Base-by-base conservation (phyloP, 92 coral and sea anemone genomes). In the Bergia puertoricense region DNA sequence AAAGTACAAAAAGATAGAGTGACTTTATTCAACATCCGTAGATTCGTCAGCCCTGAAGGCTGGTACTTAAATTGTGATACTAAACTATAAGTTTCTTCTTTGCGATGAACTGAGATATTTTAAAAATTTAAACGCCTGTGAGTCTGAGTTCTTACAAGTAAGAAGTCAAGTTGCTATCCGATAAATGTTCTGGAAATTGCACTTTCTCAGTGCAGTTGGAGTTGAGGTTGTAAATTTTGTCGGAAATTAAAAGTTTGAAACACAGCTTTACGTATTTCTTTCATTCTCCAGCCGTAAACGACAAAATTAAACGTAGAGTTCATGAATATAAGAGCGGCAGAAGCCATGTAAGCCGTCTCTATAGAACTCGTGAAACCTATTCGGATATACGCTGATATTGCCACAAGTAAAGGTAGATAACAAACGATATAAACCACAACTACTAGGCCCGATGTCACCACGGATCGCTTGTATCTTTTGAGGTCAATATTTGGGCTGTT, bases 211-310 rank as follows among this genome's bases (percentile, higher is more conserved):
- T 62, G 69, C 7, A 62, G 1, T 18, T 62, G 30, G 23, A 18
- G 20, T 62, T 62, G 30, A 7, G 69, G 22, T 37, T 74, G 78
- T 15, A 2, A 74, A 74, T 0, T 18, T 45, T 20, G 56, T 10
- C 37, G 40, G 83, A 37, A 79, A 41, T 83, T 69, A 7, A 84
- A 71, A 69, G 45, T 54, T 38, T 71, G 18, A 5, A 44, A 9
- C 41, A 84, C 91, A 22, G 90, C 90, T 37, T 81, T 78, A 22
- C 91, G 91, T 45, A 93, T 92, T 40, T 91, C 92, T 4, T 88
- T 48, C 3, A 91, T 88, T 77, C 94, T 92, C 93, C 94, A 93
- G 59, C 91, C 92, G 69, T 93, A 91, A n/a, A 93, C 85, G 36
- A 92, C 39, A 4, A 92, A 92, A 46, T 93, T 93, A 2, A 93